phyloP scores from a whole-genome alignment of 1,140 invertebrate genomes.

The Scaptomyza hsui region DNA sequence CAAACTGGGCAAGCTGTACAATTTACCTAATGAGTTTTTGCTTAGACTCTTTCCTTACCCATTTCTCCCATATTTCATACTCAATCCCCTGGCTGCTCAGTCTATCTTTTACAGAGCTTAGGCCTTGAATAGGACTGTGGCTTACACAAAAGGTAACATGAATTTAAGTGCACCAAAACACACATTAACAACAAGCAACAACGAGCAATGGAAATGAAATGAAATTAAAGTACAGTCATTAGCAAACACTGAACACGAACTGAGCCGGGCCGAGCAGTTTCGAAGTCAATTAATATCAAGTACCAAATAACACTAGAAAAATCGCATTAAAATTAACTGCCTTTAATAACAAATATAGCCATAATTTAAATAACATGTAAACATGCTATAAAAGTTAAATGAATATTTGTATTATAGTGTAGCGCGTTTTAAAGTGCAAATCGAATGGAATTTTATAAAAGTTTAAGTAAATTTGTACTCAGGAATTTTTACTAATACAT shows the following conservation, averaged over 20 bases:
- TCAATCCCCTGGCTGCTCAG: neutral
- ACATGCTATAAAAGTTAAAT: too few species aligned
- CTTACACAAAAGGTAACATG: neutral
- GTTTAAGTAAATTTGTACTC: too few species aligned
- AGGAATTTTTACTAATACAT: too few species aligned
- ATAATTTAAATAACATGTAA: neutral
- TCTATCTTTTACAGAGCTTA: neutral
- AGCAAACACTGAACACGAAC: neutral
- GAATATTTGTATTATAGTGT: too few species aligned
- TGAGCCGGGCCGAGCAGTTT: neutral
- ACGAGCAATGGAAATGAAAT: slow-evolving; percentile 15
- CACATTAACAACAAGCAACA: slow-evolving; percentile 19
- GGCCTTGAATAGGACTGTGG: neutral
- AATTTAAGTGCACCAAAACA: slow-evolving; percentile 12
- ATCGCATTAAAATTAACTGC: slow-evolving; percentile 15
- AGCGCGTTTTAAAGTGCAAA: too few species aligned
- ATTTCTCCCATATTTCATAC: neutral
- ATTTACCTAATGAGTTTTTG: slow-evolving; percentile 69
- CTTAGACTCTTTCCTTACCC: neutral
- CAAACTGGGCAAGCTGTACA: slow-evolving; percentile 38
- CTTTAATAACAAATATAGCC: slow-evolving; percentile 9
- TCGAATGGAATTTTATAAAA: too few species aligned
- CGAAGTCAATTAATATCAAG: neutral
- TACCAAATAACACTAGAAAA: neutral
- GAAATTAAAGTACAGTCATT: slow-evolving; percentile 30